A percentile compares a stretch with the other conserved stretches of the same genome.
Evolutionary conservation across 64 coral and sea anemone genomes (phyloP).

Genomic region (Trachythela sp.): DNA sequence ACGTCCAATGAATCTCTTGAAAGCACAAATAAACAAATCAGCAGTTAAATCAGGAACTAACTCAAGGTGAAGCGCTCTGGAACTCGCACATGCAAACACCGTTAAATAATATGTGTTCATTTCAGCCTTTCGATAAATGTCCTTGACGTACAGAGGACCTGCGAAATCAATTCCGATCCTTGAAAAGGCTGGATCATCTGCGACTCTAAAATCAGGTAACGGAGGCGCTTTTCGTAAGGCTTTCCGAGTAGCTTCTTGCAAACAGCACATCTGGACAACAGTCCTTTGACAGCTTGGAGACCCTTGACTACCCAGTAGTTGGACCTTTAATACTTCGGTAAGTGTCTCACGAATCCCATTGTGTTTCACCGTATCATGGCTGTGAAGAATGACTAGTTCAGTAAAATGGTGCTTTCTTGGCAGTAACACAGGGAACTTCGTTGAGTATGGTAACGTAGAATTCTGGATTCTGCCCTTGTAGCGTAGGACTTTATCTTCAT

Average conservation of each 20-base stretch:
- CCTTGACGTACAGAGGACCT: conserved; percentile 26
- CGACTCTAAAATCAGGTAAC: conserved; percentile 28
- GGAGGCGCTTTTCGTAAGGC: neutral
- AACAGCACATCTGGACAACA: neutral
- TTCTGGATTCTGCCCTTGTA: neutral
- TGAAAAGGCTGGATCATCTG: conserved; percentile 21
- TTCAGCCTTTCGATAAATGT: conserved; percentile 29
- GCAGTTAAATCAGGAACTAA: conserved; percentile 37
- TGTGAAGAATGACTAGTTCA: neutral
- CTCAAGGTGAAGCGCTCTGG: conserved; percentile 44
- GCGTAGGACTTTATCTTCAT: neutral
- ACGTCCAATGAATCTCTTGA: conserved; percentile 25
- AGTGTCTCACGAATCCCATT: neutral
- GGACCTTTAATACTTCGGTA: conserved; percentile 6
- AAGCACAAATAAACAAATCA: conserved; percentile 25
- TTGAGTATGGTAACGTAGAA: neutral
- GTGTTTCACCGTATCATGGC: neutral
- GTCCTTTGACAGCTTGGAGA: conserved; percentile 20
- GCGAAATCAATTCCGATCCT: conserved; percentile 35
- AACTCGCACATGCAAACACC: conserved; percentile 32
- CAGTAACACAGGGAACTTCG: neutral
- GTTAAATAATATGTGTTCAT: conserved; percentile 38
- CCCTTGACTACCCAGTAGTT: conserved; percentile 43
- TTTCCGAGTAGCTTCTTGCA: conserved; percentile 15
- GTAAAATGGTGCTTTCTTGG: neutral